A percentile compares a stretch with the other conserved stretches of the same genome.
phyloP scores from a whole-genome alignment of 2,797 vertebrate species.

The Dermochelys coriacea region DNA sequence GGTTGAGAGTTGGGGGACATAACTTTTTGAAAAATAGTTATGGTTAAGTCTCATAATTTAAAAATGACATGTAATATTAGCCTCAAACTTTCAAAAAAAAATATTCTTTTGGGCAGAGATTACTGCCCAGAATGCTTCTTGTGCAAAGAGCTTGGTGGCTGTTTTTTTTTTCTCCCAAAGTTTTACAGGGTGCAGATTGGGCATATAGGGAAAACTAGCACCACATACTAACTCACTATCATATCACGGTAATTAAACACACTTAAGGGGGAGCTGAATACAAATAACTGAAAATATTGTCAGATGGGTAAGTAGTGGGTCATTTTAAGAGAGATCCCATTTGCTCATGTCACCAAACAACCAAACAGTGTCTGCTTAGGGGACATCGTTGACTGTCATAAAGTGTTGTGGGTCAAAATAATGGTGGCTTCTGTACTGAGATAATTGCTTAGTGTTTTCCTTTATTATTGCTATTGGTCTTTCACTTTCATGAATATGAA shows the following conservation, averaged over 20 bases:
- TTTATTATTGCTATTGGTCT: background rate
- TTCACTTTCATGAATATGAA: background rate
- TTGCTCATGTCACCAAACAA: background rate
- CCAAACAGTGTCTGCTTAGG: background rate
- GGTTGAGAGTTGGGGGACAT: background rate
- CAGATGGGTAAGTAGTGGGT: background rate
- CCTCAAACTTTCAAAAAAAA: background rate
- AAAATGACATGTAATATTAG: background rate
- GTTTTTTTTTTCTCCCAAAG: background rate
- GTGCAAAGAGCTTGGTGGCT: background rate
- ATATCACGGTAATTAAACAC: background rate
- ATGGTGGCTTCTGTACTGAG: background rate
- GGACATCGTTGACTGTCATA: background rate
- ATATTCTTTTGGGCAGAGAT: background rate
- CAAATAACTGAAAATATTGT: background rate
- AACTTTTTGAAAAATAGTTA: background rate
- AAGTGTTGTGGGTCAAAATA: background rate
- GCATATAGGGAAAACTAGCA: background rate
- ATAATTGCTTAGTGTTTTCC: background rate
- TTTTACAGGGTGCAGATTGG: background rate
- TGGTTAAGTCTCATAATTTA: background rate
- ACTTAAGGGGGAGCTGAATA: background rate
- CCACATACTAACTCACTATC: background rate
- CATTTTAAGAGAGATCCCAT: background rate
- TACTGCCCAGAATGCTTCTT: too few species aligned